Conservation (phyloP, 2,113 vertebrate species). For the Tupaia chinensis region DNA sequence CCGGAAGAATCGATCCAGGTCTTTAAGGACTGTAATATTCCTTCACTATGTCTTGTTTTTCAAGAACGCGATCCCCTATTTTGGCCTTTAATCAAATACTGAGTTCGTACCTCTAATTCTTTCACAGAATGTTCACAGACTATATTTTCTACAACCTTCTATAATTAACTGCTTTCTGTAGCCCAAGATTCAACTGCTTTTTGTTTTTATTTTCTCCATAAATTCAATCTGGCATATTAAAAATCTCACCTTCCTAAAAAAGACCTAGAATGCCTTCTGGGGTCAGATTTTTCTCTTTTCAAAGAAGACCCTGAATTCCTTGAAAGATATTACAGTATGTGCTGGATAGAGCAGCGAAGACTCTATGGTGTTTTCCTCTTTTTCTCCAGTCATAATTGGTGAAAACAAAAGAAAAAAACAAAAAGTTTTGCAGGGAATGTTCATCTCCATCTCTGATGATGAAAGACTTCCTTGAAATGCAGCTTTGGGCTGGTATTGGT, state of each 20-base stretch:
- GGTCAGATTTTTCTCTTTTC: background rate
- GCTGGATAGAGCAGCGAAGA: background rate
- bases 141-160: background rate
- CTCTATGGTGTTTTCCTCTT: background rate
- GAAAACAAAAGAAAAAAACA: background rate
- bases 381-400: background rate
- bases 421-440: too few species aligned
- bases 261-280: background rate
- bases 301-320: background rate
- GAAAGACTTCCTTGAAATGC: background rate
- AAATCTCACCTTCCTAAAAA: background rate
- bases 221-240: background rate
- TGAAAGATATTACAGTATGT: background rate
- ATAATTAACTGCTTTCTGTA: background rate
- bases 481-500: too few species aligned
- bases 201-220: conserved; percentile 9
- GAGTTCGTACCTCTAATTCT: background rate
- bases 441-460: background rate
- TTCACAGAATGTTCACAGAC: background rate
- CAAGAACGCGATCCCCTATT: background rate
- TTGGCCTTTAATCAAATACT: background rate
- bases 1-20: background rate
- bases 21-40: background rate
- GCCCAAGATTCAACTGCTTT: background rate
- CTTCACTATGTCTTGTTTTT: background rate